Conservation (phyloP, 2,797 vertebrate genomes). For the Anisognathus igniventris region DNA sequence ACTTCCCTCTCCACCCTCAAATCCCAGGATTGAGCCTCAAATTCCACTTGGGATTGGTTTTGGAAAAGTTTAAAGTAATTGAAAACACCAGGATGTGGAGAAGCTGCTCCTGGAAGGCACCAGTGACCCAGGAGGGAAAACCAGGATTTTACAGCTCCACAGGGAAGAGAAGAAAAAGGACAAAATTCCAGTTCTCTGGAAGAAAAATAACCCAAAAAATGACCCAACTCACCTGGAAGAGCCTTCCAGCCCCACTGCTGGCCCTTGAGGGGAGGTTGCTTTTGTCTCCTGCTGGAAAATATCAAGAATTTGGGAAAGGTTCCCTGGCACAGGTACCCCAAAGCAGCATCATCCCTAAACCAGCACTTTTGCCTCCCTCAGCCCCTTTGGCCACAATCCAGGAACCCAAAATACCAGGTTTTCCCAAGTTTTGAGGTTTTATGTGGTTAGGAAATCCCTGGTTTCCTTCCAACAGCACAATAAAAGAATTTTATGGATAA, state of each 20-base stretch:
- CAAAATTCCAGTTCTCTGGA: background rate
- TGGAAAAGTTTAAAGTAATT: background rate
- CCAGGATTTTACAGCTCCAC: accelerated
- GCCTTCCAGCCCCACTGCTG: background rate
- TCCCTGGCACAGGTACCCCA: background rate
- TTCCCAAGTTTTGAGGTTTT: background rate
- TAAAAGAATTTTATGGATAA: background rate
- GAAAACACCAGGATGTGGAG: background rate
- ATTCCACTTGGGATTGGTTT: background rate
- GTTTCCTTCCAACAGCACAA: background rate
- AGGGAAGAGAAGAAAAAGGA: background rate
- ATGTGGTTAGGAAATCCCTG: background rate
- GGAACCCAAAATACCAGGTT: background rate
- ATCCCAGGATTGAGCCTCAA: background rate
- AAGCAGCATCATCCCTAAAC: background rate
- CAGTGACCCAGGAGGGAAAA: background rate
- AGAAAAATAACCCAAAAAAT: background rate
- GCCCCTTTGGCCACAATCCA: background rate
- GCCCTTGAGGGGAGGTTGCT: background rate
- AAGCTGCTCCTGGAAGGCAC: background rate
- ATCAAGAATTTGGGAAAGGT: background rate
- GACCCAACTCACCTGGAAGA: background rate
- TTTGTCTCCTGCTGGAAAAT: background rate
- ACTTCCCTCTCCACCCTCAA: background rate
- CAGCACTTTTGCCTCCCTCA: background rate